Evolutionary conservation across 2,113 vertebrate species (phyloP).

Genomic region (Bufo gargarizans): DNA sequence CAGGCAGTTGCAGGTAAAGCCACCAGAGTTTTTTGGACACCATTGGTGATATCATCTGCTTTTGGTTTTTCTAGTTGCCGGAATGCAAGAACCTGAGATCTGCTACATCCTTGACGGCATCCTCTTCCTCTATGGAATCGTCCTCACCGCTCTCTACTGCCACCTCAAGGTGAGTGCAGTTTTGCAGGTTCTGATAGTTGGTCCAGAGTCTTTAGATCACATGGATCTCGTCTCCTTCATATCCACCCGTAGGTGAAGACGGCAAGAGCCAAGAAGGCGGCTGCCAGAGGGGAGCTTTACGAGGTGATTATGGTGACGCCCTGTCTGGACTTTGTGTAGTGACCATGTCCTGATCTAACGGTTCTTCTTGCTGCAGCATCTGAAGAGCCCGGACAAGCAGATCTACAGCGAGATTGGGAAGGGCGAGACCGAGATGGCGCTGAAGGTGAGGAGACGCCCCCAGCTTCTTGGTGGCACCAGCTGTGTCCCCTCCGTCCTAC

Average conservation of each 20-base stretch:
- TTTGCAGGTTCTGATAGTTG: too few relatives aligned
- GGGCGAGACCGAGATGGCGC: neutral
- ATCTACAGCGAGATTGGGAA: conserved; percentile 35
- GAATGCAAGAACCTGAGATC: conserved; percentile 62
- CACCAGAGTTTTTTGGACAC: neutral
- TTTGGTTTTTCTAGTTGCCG: conserved; percentile 61
- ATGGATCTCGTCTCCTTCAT: neutral
- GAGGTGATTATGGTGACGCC: neutral
- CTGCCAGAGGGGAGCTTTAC: neutral
- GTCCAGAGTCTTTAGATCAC: neutral
- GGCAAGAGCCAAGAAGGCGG: neutral
- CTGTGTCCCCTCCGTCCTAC: too few relatives aligned
- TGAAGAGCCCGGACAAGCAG: conserved; percentile 9
- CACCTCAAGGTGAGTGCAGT: conserved; percentile 76
- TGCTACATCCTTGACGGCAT: conserved; percentile 85
- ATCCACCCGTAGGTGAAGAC: neutral
- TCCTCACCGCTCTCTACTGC: conserved; percentile 84
- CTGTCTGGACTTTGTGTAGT: neutral
- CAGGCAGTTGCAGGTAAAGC: neutral
- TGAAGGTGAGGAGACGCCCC: neutral
- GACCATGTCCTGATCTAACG: neutral
- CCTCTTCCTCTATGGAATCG: conserved; percentile 82
- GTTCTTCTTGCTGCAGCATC: neutral
- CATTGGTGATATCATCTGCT: neutral
- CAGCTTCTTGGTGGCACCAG: too few relatives aligned